A percentile compares a stretch with the other conserved stretches of the same genome.
phyloP scores from a whole-genome alignment of 2,888 invertebrate genomes.

The Cataglyphis livida region DNA sequence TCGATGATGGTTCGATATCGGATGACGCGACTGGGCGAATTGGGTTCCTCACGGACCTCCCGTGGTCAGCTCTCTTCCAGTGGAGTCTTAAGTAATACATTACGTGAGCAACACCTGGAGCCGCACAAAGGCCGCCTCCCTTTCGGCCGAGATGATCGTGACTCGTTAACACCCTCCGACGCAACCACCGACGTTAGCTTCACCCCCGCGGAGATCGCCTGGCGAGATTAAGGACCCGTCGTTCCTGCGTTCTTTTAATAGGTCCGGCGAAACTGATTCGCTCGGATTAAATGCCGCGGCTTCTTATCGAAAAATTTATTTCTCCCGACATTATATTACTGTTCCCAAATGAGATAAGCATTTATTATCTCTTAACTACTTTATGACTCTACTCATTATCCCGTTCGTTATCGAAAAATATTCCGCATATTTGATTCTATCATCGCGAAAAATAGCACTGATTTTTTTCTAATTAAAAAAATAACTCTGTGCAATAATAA shows the following conservation, averaged over 20 bases:
- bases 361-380: not conserved
- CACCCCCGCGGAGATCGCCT: slow-evolving; percentile 54
- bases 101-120: slow-evolving; percentile 81
- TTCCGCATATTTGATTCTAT: not conserved
- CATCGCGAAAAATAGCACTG: not conserved
- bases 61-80: slow-evolving; percentile 69
- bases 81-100: slow-evolving; percentile 84
- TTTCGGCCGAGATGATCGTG: slow-evolving; percentile 64
- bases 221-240: slow-evolving; percentile 49
- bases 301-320: slow-evolving; percentile 46
- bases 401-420: not conserved
- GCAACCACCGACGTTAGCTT: slow-evolving; percentile 60
- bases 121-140: slow-evolving; percentile 71
- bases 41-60: slow-evolving; percentile 64
- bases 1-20: slow-evolving; percentile 49
- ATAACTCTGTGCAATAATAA: not conserved
- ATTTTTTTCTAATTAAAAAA: not conserved
- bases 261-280: slow-evolving; percentile 46
- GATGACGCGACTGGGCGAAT: slow-evolving; percentile 64
- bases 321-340: not conserved
- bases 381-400: not conserved
- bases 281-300: slow-evolving; percentile 36
- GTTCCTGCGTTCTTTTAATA: slow-evolving; percentile 42
- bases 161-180: slow-evolving; percentile 78
- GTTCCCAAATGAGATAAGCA: not conserved